A percentile compares a stretch with the other conserved stretches of the same genome.
Conservation (phyloP, 2,797 vertebrate genomes). For the Chelon labrosus region DNA sequence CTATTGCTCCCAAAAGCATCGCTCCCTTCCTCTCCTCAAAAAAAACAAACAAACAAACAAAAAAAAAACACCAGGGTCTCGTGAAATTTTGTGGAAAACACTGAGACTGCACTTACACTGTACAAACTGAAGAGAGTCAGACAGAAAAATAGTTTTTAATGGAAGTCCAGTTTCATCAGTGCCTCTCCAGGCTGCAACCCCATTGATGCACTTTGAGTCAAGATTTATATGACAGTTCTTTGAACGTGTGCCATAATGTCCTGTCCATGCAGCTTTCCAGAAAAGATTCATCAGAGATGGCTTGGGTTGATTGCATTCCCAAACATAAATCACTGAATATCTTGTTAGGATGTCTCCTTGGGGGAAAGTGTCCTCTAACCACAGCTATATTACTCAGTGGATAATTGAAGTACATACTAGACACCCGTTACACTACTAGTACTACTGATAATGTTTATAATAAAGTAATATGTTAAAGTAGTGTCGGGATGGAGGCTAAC, state of each 20-base stretch:
- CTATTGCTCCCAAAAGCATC: too few species aligned
- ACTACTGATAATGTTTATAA: neutral
- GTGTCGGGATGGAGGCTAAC: too few species aligned
- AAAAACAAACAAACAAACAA: too few species aligned
- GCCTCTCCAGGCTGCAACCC: constrained; percentile 14
- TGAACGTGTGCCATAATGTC: constrained; percentile 31
- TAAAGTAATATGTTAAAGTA: too few species aligned
- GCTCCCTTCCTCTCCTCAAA: too few species aligned
- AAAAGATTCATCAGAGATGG: constrained; percentile 17
- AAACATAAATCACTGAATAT: constrained; percentile 54
- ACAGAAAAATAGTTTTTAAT: constrained; percentile 25
- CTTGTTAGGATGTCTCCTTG: constrained; percentile 46
- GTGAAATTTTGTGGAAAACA: neutral
- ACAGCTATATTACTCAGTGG: neutral
- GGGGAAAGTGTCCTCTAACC: constrained; percentile 38
- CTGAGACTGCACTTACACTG: neutral
- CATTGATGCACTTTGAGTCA: constrained; percentile 7
- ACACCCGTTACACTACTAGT: neutral
- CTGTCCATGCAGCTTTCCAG: constrained; percentile 30
- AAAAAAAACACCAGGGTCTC: too few species aligned
- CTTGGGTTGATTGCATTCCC: constrained; percentile 29
- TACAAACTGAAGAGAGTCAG: constrained; percentile 9
- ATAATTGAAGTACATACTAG: neutral
- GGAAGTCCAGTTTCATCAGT: constrained; percentile 23
- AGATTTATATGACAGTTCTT: constrained; percentile 25